Percentiles rank a stretch among this genome's conserved stretches.
Conservation (phyloP, 2,113 vertebrate genomes). For the Saccopteryx bilineata region DNA sequence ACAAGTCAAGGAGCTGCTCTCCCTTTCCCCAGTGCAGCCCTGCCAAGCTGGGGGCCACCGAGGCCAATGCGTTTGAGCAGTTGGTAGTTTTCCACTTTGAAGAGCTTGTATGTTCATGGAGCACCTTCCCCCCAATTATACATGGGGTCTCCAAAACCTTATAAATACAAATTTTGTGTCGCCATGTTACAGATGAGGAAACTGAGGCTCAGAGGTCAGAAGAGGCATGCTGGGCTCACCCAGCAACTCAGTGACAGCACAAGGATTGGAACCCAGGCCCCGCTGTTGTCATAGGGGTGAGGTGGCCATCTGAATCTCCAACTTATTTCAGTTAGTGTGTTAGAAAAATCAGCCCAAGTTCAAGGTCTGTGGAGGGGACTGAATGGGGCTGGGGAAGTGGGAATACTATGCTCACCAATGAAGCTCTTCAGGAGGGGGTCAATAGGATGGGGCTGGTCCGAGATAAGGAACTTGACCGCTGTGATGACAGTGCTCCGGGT, state of each 20-base stretch:
- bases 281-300: neutral
- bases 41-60: neutral
- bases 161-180: neutral
- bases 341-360: neutral
- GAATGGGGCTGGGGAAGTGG: fast-evolving
- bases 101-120: neutral
- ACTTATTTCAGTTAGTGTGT: neutral
- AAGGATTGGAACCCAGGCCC: neutral
- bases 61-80: neutral
- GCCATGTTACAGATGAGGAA: constrained; percentile 10
- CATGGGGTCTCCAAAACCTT: neutral
- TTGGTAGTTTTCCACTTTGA: neutral
- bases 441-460: constrained; percentile 94
- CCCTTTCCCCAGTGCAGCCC: fast-evolving
- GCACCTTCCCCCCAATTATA: neutral
- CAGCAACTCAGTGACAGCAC: neutral
- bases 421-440: constrained; percentile 93
- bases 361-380: neutral
- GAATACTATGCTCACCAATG: constrained; percentile 88
- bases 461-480: constrained; percentile 95
- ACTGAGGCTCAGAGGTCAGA: neutral
- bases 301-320: neutral
- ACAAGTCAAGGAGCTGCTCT: neutral
- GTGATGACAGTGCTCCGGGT: constrained; percentile 95
- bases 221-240: neutral